Base-by-base conservation (phyloP, 2,113 vertebrate species). In the Chaetodon trifascialis region DNA sequence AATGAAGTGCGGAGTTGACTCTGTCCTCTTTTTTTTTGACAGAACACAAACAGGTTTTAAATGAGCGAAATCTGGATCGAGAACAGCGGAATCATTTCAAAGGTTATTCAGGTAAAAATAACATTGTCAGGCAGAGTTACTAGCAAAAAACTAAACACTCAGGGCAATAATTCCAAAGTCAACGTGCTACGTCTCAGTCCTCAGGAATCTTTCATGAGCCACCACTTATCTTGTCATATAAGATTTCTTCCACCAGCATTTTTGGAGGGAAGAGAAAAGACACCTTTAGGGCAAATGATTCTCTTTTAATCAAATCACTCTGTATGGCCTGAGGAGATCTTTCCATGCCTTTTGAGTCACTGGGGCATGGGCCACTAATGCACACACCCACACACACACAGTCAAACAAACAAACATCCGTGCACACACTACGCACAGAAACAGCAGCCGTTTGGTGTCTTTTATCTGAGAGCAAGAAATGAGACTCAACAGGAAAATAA, bases 161-260 rank as follows among this genome's bases (percentile, higher is more conserved):
- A 42, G 78, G 70, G 86, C 88, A 90, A 85, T 93, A 88, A 90
- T 88, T 93, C 91, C 85, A 90, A 91, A 90, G 88, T 91, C 93
- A 93, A 95, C 90, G 88, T 87, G 87, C 87, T 92, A 80, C 88
- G 67, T 91, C 88, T 91, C 86, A 88, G 87, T 91, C 87, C 89
- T 93, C 80, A 91, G 92, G 93, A 94, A 95, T 95, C 91, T 94
- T 94, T 95, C 90, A 95, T 95, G 93, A 94, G 94, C 93, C 87
- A 86, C 92, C 94, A 95, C 94, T 95, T 95, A 94, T 93, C 95
- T 91, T 94, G 95, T 95, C 92, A 92, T 94, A 95, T 94, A 89
- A 90, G 79, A 92, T 95, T 93, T 94, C 92, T 94, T 94, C 91
- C 91, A 90, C 86, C 49, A 82, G 85, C 78, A 64, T 87, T 91